Evolutionary conservation across 2,797 vertebrate species (phyloP), one percentile per base, ranked within the genome.

Genomic region (Premnoplex brunnescens): DNA sequence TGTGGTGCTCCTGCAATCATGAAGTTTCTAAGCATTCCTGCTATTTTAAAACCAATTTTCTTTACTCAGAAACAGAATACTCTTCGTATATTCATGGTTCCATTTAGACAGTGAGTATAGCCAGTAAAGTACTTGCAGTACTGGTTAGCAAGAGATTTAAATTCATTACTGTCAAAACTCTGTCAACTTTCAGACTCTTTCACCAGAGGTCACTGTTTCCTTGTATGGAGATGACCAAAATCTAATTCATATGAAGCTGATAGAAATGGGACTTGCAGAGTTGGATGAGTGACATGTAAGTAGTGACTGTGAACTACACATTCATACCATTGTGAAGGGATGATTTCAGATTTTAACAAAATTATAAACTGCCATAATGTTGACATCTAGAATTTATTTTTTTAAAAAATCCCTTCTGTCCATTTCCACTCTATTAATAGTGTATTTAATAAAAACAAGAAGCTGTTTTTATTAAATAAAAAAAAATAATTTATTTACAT

Each of bases 221-320:
- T 97, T 99, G 82, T 99, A 98, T 95, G 97, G 98, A 32, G 96
- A 98, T 49, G 92, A 98, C 1, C 96, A 97, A 62, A 94, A 91
- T 26, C 93, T 98, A 36, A 95, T 99, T 68, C 98, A 99, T 39
- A 96, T 97, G 95, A 97, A 98, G 43, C 97, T 99, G 90, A 94
- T 99, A 94, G 97, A 96, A 95, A 97, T 97, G 78, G 99, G 99
- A 59, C 98, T 99, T 55, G 99, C 99, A 9, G 98, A 98, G 36
- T 88, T 97, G 11, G 98, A 98, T 15, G 98, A 97, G 94, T 97
- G 64, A 97, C 32, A n/a, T 12, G 97, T 98, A 80, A 95, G 89
- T 94, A 58, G 15, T 36, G 67, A 69, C 39, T 11, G 5, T 18
- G 6, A 93, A 55, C 10, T 52, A 55, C 24, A 32, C 2, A 62